Evolutionary conservation across 2,888 invertebrate genomes (phyloP), one percentile per base, ranked within the genome.

Genomic region (Chydorus sphaericus): DNA sequence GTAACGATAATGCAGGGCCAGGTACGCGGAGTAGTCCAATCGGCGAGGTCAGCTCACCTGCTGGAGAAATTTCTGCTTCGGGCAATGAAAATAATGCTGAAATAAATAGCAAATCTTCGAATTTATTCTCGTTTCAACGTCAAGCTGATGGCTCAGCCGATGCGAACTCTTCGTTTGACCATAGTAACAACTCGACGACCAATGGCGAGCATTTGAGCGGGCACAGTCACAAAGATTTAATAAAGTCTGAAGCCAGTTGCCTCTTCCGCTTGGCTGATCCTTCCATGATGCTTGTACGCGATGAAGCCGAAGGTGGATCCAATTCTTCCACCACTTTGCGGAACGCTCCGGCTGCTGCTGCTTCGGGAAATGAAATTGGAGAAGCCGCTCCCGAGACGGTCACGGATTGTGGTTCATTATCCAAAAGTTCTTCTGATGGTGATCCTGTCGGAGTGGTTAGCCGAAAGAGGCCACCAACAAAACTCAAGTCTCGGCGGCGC

Each of bases 401-500:
- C 44, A 64, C 66, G 5, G 67, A 66, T 59, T 67, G 67, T 56
- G 65, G 66, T 26, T 67, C 68, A 10, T 62, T 68, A 5, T 66
- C 67, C 44, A 63, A 67, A 61, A 67, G 67, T 58, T 67, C 66
- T 36, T 67, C 67, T 1, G 68, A 67, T 59, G 67, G 67, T 61
- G 71, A 62, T 49, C 60, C 61, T 16, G 55, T 62, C 8, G 51
- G 60, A 57, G 59, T 62, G 49, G 59, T 63, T 44, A 62, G 61
- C 48, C 59, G 65, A 10, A 63, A 64, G 53, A 59, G 64, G 52
- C 63, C 63, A 4, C 65, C 66, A 6, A 65, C 66, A 1, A 66
- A 67, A 57, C 61, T 73, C 63, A 71, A 73, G 57, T 69, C 70
- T 26, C 67, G 71, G 31, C 68, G 64, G 39, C 67, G 73, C 23